Evolutionary conservation across 2,888 invertebrate genomes (phyloP), one percentile per base, ranked within the genome.

Genomic region (Bellardia pandia): DNA sequence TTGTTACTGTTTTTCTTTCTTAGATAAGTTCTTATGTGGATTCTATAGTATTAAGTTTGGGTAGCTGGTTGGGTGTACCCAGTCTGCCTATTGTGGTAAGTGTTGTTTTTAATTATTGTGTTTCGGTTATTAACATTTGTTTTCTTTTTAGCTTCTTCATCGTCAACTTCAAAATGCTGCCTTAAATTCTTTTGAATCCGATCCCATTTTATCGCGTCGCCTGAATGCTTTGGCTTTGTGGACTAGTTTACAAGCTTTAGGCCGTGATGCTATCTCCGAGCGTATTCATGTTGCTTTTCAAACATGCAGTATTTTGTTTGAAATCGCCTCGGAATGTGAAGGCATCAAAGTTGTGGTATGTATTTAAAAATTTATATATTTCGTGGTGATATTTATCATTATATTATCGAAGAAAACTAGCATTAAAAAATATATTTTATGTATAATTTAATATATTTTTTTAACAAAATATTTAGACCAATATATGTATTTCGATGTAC

Each of bases 51-150:
- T 94, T 99, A 80, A 96, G 97, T 68, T 94, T 99, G 30, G 97
- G 98, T 6, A 96, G 96, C 76, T 99, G 99, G 99, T 95, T 99
- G 76, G 98, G 98, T 9, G 96, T 99, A 77, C 98, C 98, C 2
- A 97, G 98, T 30, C 93, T 99, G 85, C 98, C 98, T 2, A 96
- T 97, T 94, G 96, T 98, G 91, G 98, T 98, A 96, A 96, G 96
- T 96, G 96, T 96, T 96, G n/a, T 56, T 11, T 6, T 1, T 42
- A 56, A 56, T 30, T 33, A 11, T 37, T 48, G 3, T 33, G 96
- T 95, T 87, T 58, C 77, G 51, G 33, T 58, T 91, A 91, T 0
- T 11, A 9, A 23, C 11, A 60, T 45, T 72, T 23, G 58, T 2
- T 30, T 7, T 53, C 9, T 45, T 85, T 86, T 8, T 82, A 93